phyloP scores from a whole-genome alignment of 2,113 vertebrate species.

The Bos taurus region ARS-UCD2.0 NC_037328.1:137429001-137429500 shows the following conservation, averaged over 20 bases:
- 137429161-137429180: background rate
- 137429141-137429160: background rate
- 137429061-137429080: background rate
- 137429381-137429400: background rate
- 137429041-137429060: background rate
- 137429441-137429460: background rate
- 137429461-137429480: background rate
- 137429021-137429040: background rate
- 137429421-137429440: background rate
- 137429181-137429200: background rate
- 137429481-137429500: background rate
- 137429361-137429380: background rate
- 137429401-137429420: background rate
- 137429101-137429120: background rate
- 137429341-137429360: background rate
- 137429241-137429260: background rate
- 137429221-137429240: background rate
- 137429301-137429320: background rate
- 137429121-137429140: background rate
- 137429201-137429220: background rate
- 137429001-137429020: background rate
- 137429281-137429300: background rate
- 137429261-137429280: background rate
- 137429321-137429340: background rate
- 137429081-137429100: background rate